phyloP scores from a whole-genome alignment of 2,113 vertebrate genomes.

The Bujurquina vittata region DNA sequence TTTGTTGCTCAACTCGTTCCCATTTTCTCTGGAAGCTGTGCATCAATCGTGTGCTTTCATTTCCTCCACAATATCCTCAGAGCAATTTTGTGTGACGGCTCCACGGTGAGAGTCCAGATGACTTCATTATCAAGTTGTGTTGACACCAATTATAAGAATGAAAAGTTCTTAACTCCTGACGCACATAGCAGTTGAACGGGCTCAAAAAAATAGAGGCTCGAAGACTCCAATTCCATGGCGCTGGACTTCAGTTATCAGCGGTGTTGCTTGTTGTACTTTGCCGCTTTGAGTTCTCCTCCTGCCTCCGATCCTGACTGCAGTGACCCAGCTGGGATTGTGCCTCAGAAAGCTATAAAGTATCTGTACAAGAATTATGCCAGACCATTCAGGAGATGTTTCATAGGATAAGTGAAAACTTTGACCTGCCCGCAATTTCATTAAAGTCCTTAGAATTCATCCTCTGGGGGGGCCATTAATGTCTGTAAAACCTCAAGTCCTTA shows the following conservation, averaged over 20 bases:
- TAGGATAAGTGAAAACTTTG: not conserved
- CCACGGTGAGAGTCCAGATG: not conserved
- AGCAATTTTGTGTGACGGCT: slow-evolving; percentile 1
- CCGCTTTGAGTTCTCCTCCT: not conserved
- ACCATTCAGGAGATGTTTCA: not conserved
- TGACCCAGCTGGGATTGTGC: not conserved
- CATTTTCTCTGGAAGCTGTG: not conserved
- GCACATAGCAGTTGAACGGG: not conserved
- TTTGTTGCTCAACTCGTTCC: not conserved
- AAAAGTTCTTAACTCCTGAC: not conserved
- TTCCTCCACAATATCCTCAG: not conserved
- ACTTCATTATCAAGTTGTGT: not conserved
- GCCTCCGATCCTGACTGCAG: not conserved
- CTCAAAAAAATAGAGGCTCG: not conserved
- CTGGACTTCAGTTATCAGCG: not conserved
- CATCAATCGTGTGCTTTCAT: not conserved
- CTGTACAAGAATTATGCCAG: not conserved
- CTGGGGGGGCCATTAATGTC: not conserved
- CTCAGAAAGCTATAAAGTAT: not conserved
- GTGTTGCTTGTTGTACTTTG: not conserved
- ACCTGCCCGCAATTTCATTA: not conserved
- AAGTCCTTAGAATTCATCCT: not conserved
- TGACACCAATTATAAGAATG: not conserved
- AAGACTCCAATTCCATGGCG: not conserved
- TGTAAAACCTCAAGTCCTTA: not conserved